Conservation (phyloP, 2,113 vertebrate genomes). For the Xiphias gladius region DNA sequence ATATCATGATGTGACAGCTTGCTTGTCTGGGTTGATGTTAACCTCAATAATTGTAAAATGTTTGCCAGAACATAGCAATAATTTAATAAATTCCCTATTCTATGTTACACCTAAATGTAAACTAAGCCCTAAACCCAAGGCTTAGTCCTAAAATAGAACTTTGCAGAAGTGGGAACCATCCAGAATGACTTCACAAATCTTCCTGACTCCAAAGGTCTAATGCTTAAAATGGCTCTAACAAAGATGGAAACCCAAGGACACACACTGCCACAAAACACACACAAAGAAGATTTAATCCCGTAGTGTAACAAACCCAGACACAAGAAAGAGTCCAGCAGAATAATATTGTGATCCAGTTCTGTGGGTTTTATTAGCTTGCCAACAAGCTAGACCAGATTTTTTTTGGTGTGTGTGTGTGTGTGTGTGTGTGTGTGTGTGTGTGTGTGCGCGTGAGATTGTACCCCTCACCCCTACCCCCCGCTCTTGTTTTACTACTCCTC, state of each 20-base stretch:
- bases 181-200: constrained; percentile 49
- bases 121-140: background rate
- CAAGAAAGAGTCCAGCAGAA: constrained; percentile 23
- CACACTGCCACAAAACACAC: constrained; percentile 31
- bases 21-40: constrained; percentile 4
- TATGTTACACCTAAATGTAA: constrained; percentile 13
- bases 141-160: constrained; percentile 20
- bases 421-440: background rate
- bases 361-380: constrained; percentile 27
- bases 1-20: constrained; percentile 9
- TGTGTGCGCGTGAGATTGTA: background rate
- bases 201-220: constrained; percentile 24
- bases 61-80: constrained; percentile 22
- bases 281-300: constrained; percentile 27
- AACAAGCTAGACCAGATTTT: constrained; percentile 55
- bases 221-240: constrained; percentile 25
- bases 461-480: constrained; percentile 13
- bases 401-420: constrained; percentile 18
- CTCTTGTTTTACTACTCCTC: constrained; percentile 21
- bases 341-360: constrained; percentile 38
- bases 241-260: constrained; percentile 28
- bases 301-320: constrained; percentile 24
- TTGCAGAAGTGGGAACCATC: background rate
- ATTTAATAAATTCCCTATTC: constrained; percentile 6
- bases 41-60: background rate